Evolutionary conservation across 2,113 vertebrate genomes (phyloP).

Genomic region (Gasterosteus nipponicus): DNA sequence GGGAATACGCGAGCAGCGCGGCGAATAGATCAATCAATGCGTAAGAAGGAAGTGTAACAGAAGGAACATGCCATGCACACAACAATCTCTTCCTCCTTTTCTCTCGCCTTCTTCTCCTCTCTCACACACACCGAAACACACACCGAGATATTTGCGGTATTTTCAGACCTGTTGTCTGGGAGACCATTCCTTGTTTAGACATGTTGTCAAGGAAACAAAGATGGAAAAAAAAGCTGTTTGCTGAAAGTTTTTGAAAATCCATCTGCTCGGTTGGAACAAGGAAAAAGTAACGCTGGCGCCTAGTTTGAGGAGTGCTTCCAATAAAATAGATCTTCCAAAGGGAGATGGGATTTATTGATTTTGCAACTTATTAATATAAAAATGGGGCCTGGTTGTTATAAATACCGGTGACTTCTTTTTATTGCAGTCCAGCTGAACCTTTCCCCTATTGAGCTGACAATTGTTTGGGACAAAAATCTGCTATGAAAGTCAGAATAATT

Average conservation of each 20-base stretch:
- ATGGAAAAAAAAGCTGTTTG: slow-evolving; percentile 65
- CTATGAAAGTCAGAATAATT: slow-evolving; percentile 57
- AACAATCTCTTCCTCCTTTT: slow-evolving; percentile 24
- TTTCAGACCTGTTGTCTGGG: slow-evolving; percentile 82
- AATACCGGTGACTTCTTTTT: slow-evolving; percentile 61
- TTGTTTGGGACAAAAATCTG: slow-evolving; percentile 49
- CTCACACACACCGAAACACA: slow-evolving; percentile 27
- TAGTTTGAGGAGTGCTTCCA: slow-evolving; percentile 59
- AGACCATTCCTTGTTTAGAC: slow-evolving; percentile 83
- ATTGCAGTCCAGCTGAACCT: slow-evolving; percentile 53
- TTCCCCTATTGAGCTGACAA: slow-evolving; percentile 56
- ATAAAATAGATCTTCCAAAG: slow-evolving; percentile 62
- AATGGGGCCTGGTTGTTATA: slow-evolving; percentile 54
- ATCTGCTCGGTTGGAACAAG: slow-evolving; percentile 74
- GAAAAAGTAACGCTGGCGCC: slow-evolving; percentile 48
- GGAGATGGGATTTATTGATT: slow-evolving; percentile 63
- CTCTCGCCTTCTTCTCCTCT: slow-evolving; percentile 34
- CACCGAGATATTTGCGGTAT: slow-evolving; percentile 61
- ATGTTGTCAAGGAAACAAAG: slow-evolving; percentile 84
- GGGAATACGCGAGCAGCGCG: slow-evolving; percentile 24
- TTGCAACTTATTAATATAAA: slow-evolving; percentile 67
- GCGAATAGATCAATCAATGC: slow-evolving; percentile 51
- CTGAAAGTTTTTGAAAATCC: slow-evolving; percentile 79
- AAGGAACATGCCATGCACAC: slow-evolving; percentile 4
- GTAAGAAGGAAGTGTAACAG: slow-evolving; percentile 14